Conservation (phyloP, 2,888 invertebrate species). For the Synanthedon vespiformis region DNA sequence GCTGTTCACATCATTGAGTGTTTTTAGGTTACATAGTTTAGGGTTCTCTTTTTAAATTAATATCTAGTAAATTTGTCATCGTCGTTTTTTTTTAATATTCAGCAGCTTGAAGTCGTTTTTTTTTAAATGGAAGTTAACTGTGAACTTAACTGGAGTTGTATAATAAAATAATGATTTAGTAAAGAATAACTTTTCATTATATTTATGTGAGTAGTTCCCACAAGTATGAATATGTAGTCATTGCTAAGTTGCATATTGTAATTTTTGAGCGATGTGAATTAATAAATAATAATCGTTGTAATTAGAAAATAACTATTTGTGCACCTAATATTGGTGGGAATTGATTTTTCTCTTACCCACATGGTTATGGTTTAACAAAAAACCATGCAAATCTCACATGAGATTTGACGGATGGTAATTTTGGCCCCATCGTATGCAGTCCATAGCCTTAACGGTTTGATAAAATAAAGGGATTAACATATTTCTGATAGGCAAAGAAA, state of each 20-base stretch:
- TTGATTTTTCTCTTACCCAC: slow-evolving; percentile 38
- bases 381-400: too few relatives aligned
- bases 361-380: slow-evolving; percentile 8
- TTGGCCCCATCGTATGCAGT: too few relatives aligned
- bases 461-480: too few relatives aligned
- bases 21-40: slow-evolving; percentile 16
- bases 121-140: slow-evolving; percentile 41
- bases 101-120: slow-evolving; percentile 63
- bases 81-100: slow-evolving; percentile 57
- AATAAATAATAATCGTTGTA: slow-evolving; percentile 14
- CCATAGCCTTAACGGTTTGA: too few relatives aligned
- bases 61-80: slow-evolving; percentile 50
- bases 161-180: slow-evolving; percentile 57
- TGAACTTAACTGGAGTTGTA: slow-evolving; percentile 56
- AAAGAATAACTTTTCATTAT: slow-evolving; percentile 34
- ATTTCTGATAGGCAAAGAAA: too few relatives aligned
- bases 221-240: slow-evolving; percentile 14
- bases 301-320: slow-evolving; percentile 33
- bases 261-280: too few relatives aligned
- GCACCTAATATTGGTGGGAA: slow-evolving; percentile 44
- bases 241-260: too few relatives aligned
- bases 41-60: slow-evolving; percentile 42
- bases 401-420: too few relatives aligned
- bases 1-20: slow-evolving; percentile 25
- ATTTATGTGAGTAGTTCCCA: slow-evolving; percentile 8